Conservation (phyloP, 2,888 invertebrate species). For the Trichopoda pennipes region DNA sequence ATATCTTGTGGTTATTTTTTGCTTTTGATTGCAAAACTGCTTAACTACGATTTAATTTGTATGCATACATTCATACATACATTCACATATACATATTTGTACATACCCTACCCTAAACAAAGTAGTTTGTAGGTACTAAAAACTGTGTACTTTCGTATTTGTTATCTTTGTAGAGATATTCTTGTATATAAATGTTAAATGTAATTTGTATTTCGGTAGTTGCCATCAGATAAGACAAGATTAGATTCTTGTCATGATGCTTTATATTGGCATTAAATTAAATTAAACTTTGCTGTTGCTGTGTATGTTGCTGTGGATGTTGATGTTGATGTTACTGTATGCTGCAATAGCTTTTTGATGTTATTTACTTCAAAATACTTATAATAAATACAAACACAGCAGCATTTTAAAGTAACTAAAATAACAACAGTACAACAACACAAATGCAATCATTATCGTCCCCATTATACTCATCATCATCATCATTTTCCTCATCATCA, state of each 20-base stretch:
- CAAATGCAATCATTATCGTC: constrained; percentile 60
- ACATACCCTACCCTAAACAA: too few species aligned
- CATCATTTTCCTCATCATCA: constrained; percentile 31
- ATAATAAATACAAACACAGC: constrained; percentile 7
- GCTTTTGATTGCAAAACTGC: not conserved
- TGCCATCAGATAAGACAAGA: constrained; percentile 55
- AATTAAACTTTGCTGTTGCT: constrained; percentile 65
- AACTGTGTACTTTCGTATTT: not conserved
- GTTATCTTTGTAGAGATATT: constrained; percentile 1
- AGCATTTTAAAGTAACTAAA: constrained; percentile 44
- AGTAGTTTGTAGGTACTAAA: too few species aligned
- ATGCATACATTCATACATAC: too few species aligned
- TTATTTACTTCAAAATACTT: constrained; percentile 6
- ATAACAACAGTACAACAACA: constrained; percentile 26
- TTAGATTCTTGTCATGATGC: constrained; percentile 66
- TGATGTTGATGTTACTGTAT: constrained; percentile 34
- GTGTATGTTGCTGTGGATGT: constrained; percentile 29
- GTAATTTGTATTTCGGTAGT: constrained; percentile 66
- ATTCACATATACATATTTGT: too few species aligned
- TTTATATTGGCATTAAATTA: constrained; percentile 67
- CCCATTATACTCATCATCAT: constrained; percentile 24
- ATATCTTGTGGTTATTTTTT: constrained; percentile 9
- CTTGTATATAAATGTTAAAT: constrained; percentile 57
- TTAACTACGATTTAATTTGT: constrained; percentile 13
- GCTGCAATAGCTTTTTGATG: constrained; percentile 22